Conservation (phyloP, 2,888 invertebrate species). For the Platypus cylindrus region DNA sequence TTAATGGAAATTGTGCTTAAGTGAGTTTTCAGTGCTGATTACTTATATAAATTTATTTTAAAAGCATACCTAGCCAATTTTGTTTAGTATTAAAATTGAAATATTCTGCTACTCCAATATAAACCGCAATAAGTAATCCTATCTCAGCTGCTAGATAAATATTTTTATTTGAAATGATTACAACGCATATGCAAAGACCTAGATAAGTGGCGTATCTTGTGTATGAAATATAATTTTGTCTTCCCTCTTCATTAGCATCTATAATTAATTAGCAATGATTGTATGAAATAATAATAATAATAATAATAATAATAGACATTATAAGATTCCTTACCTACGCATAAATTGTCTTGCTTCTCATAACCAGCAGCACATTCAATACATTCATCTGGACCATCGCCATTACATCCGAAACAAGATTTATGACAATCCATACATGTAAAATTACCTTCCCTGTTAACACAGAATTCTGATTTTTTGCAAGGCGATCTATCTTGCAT, state of each 20-base stretch:
- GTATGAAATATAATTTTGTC: constrained; percentile 45
- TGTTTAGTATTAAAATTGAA: no score
- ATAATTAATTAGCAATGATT: constrained; percentile 13
- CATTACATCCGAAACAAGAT: constrained; percentile 71
- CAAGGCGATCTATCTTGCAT: constrained; percentile 41
- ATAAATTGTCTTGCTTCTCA: constrained; percentile 58
- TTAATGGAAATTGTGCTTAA: no score
- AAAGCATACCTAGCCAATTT: no score
- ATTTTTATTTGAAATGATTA: constrained; percentile 73
- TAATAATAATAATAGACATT: constrained; percentile 1
- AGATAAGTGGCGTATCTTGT: constrained; percentile 73
- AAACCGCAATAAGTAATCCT: constrained; percentile 65
- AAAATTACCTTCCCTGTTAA: constrained; percentile 78
- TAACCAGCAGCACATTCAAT: constrained; percentile 64
- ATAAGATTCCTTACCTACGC: constrained; percentile 60
- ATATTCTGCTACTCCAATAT: constrained; percentile 79
- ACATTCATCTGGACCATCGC: constrained; percentile 89
- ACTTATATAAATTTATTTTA: no score
- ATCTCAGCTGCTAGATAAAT: constrained; percentile 63
- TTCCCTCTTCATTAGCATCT: constrained; percentile 39
- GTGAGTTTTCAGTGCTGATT: no score
- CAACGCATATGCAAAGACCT: constrained; percentile 73
- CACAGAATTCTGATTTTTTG: constrained; percentile 64
- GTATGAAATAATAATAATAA: constrained; percentile 1
- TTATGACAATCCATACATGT: constrained; percentile 73